Conservation (phyloP, 2,113 vertebrate genomes). For the Hemicordylus capensis region DNA sequence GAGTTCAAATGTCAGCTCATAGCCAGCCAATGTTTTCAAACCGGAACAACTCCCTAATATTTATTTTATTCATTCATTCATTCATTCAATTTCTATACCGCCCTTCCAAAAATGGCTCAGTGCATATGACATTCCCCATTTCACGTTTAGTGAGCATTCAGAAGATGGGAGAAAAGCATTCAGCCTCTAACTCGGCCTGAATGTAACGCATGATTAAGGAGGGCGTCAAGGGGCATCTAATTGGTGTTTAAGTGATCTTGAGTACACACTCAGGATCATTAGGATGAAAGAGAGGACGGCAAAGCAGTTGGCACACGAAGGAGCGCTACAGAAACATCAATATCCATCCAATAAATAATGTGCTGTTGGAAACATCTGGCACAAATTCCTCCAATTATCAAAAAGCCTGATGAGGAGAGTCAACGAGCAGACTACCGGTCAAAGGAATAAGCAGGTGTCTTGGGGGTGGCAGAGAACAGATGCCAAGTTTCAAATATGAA, state of each 20-base stretch:
- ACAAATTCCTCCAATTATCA: neutral
- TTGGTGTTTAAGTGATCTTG: neutral
- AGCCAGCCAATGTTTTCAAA: too few species aligned
- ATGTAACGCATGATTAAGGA: neutral
- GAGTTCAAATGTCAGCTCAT: too few species aligned
- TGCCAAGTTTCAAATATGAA: neutral
- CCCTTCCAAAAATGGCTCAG: too few species aligned
- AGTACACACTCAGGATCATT: neutral
- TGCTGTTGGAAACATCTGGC: neutral
- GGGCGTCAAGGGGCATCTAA: neutral
- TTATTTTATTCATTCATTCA: too few species aligned
- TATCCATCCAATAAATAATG: neutral
- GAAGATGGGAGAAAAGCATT: neutral
- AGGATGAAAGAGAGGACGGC: neutral
- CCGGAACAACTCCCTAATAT: too few species aligned
- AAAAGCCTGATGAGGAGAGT: neutral
- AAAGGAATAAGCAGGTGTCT: constrained; percentile 18
- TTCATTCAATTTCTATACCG: too few species aligned
- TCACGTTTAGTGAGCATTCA: too few species aligned
- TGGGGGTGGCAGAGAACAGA: constrained; percentile 4
- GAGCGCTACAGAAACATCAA: neutral
- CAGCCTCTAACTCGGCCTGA: neutral
- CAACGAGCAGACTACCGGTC: neutral
- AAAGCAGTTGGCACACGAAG: neutral
- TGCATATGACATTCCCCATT: neutral